Percentiles rank a stretch among this genome's conserved stretches.
phyloP scores from a whole-genome alignment of 2,113 vertebrate species.

The Elachura formosa region DNA sequence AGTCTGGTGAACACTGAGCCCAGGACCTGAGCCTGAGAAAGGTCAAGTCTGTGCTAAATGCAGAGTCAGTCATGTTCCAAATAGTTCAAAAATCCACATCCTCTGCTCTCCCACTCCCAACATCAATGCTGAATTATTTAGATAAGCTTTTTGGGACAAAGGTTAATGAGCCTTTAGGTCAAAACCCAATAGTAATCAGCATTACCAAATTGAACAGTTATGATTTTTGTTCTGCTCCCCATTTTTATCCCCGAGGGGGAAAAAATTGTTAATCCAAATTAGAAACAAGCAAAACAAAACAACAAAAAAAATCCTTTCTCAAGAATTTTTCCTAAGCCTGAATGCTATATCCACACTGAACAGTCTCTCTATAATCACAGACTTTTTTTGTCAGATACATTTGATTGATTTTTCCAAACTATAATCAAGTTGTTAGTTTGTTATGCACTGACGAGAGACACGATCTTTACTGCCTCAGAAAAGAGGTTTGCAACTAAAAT shows the following conservation, averaged over 20 bases:
- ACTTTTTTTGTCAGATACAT: neutral
- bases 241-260: fast-evolving
- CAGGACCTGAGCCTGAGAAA: constrained; percentile 69
- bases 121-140: constrained; percentile 40
- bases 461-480: neutral
- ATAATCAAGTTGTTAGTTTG: neutral
- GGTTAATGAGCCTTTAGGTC: constrained; percentile 25
- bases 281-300: neutral
- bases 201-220: neutral
- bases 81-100: constrained; percentile 24
- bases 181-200: neutral
- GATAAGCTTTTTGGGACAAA: constrained; percentile 43
- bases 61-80: constrained; percentile 24
- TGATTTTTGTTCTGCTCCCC: neutral
- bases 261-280: neutral
- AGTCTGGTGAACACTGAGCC: constrained; percentile 31
- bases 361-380: neutral
- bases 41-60: constrained; percentile 71
- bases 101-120: constrained; percentile 15
- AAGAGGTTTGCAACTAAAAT: neutral
- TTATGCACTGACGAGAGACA: fast-evolving
- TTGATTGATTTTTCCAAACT: neutral
- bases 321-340: neutral
- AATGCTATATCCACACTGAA: neutral
- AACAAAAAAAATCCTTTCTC: neutral